Evolutionary conservation across 1,140 invertebrate genomes (phyloP).

Genomic region (Littorina saxatilis): DNA sequence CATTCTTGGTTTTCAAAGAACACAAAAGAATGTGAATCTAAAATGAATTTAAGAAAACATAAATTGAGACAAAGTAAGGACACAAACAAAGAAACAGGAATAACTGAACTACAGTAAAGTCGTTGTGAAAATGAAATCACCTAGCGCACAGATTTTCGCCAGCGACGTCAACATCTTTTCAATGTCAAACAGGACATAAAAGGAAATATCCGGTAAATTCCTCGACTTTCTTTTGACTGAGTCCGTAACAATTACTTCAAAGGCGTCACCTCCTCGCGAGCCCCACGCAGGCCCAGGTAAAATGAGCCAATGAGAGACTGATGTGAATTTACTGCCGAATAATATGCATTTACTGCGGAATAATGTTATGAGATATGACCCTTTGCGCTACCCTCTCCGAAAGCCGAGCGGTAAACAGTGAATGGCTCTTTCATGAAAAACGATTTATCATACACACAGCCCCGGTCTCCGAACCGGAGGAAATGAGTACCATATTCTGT

Average conservation of each 20-base stretch:
- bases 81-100: too few species aligned
- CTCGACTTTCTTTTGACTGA: background rate
- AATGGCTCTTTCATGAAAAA: background rate
- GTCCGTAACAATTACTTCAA: conserved; percentile 11
- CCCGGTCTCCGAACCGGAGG: background rate
- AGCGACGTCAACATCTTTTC: too few species aligned
- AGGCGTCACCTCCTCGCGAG: background rate
- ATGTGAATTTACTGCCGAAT: conserved; percentile 31
- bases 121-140: too few species aligned
- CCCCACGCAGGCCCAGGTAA: too few species aligned
- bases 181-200: background rate
- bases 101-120: too few species aligned
- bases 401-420: background rate
- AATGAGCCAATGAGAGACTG: conserved; percentile 24
- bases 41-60: too few species aligned
- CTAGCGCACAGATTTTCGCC: too few species aligned
- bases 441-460: conserved; percentile 12
- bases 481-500: background rate
- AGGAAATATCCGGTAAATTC: background rate
- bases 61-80: too few species aligned
- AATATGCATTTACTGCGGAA: conserved; percentile 23
- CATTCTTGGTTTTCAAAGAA: too few species aligned
- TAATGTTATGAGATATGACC: conserved; percentile 31
- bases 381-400: background rate
- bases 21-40: too few species aligned